A percentile compares a stretch with the other conserved stretches of the same genome.
These are phyloP conservation scores for Todiramphus chloris DNA, from an alignment of 2,113 vertebrate genomes.

Conservation along the genomic window DNA sequence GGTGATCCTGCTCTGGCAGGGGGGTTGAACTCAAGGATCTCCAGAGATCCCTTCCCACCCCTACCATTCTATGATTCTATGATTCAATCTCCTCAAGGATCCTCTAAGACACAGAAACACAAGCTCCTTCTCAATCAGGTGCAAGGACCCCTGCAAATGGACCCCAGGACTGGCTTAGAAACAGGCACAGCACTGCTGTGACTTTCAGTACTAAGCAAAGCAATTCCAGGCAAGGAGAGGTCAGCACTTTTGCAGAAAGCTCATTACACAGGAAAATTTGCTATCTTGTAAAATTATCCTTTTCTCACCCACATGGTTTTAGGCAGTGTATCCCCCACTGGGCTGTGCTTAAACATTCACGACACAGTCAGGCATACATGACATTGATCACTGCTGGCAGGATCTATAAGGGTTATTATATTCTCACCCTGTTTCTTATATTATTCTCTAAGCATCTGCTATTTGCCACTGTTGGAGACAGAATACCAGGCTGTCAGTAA, in stretches of 20 bases:
- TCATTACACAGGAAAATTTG: neutral
- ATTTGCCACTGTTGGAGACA: conserved; percentile 48
- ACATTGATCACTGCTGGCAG: conserved; percentile 20
- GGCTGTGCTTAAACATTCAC: neutral
- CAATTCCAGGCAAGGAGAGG: neutral
- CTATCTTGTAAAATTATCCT: neutral
- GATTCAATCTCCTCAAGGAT: neutral
- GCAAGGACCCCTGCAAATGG: neutral
- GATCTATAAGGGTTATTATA: conserved; percentile 45
- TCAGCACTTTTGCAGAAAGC: neutral
- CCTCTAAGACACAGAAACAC: neutral
- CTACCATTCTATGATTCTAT: too few relatives aligned
- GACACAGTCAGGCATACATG: neutral
- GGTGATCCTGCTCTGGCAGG: too few relatives aligned
- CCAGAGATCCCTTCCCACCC: too few relatives aligned
- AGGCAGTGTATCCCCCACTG: neutral
- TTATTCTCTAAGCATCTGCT: conserved; percentile 56
- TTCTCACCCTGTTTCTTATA: conserved; percentile 36
- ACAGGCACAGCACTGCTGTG: fast-evolving
- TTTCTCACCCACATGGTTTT: neutral
- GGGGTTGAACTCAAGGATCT: too few relatives aligned
- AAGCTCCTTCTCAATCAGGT: neutral
- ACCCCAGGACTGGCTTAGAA: neutral
- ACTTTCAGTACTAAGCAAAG: neutral
- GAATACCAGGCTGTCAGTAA: conserved; percentile 44